phyloP scores from a whole-genome alignment of 2,888 invertebrate species.

The Cepaea hortensis region DNA sequence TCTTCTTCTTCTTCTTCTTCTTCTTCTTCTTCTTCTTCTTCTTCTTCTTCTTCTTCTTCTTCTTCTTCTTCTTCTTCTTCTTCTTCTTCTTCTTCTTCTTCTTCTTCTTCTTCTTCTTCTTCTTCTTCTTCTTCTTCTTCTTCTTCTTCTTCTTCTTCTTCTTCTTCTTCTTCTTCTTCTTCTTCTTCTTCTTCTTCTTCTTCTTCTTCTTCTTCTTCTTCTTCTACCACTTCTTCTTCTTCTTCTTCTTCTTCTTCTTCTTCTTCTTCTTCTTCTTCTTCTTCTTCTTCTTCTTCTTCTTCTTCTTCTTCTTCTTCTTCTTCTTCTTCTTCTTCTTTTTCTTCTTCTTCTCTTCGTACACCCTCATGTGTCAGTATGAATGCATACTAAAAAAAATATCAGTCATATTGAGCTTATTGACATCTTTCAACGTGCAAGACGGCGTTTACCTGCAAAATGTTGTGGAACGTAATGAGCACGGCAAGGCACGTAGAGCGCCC shows the following conservation, averaged over 20 bases:
- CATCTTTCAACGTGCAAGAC: no score
- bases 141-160: neutral
- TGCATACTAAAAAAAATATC: no score
- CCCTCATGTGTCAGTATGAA: no score
- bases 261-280: neutral
- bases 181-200: neutral
- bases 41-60: slow-evolving; percentile 4
- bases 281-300: neutral
- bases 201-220: no score
- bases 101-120: neutral
- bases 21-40: no score
- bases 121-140: neutral
- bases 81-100: neutral
- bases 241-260: neutral
- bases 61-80: slow-evolving; percentile 10
- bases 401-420: no score
- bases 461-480: no score
- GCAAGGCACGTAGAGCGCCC: no score
- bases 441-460: no score
- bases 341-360: no score
- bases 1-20: neutral
- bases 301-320: neutral
- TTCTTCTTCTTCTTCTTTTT: no score
- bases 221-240: neutral
- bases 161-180: neutral